A percentile compares a stretch with the other conserved stretches of the same genome.
These are phyloP conservation scores for Ornithoptera priamus DNA, from an alignment of 2,888 invertebrate species.

Conservation along the genomic window DNA sequence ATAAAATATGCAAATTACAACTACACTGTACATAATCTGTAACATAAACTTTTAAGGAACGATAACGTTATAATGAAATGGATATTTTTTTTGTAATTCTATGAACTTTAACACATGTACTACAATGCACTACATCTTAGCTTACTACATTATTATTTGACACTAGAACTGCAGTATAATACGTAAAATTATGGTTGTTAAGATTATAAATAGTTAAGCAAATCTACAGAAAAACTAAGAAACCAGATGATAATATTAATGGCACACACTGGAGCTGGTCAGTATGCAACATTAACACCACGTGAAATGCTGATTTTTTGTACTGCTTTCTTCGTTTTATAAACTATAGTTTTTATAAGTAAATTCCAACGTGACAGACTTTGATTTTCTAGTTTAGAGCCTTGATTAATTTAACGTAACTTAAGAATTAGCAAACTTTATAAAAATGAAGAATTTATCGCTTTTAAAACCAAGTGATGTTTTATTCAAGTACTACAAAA, in stretches of 20 bases:
- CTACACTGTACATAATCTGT: conserved; percentile 42
- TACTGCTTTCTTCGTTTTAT: not conserved
- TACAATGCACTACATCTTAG: conserved; percentile 22
- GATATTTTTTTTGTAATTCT: conserved; percentile 21
- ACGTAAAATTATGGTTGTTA: conserved; percentile 2
- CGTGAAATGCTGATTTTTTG: not conserved
- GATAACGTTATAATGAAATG: conserved; percentile 28
- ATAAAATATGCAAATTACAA: conserved; percentile 45
- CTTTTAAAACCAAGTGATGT: not conserved
- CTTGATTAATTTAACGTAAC: not conserved
- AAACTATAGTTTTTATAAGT: not conserved
- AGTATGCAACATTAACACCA: conserved; percentile 11
- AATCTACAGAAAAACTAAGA: not conserved
- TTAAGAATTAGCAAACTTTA: not conserved
- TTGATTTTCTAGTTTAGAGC: not conserved
- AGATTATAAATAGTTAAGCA: not conserved
- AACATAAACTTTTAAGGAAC: conserved; percentile 23
- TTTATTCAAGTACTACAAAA: not conserved
- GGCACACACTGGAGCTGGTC: conserved; percentile 19
- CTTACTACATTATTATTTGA: conserved; percentile 34
- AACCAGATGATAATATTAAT: conserved; percentile 6
- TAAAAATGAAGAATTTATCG: not conserved
- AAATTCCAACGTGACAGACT: not conserved
- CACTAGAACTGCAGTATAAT: conserved; percentile 32
- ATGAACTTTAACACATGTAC: conserved; percentile 16